Base-by-base conservation (phyloP, 2,113 vertebrate species). In the Chlorocebus sabaeus region DNA sequence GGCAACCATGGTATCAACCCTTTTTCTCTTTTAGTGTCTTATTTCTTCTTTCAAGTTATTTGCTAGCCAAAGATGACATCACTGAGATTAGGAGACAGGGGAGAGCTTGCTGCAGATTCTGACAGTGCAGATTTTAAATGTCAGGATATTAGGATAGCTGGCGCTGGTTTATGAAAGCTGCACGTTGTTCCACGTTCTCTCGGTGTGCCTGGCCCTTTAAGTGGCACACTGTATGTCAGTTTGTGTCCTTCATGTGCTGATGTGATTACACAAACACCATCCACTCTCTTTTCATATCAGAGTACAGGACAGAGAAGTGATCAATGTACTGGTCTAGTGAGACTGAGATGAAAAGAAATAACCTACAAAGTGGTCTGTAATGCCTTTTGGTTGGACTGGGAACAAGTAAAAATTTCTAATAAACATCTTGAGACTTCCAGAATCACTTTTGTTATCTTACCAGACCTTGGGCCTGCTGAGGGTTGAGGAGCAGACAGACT, bases 11-110 rank as follows among this genome's bases (percentile, higher is more conserved):
- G 68, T 73, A 78, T 97, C 97, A 87, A 1, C 72, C 80, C 59
- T 95, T 81, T 97, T 98, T 98, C 98, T 98, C 98, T 98, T 98
- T 89, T 96, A 95, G 97, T 98, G 98, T 98, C 97, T 97, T 97
- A 83, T 89, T 98, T 96, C 76, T 95, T 98, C 96, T 97, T 97
- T 97, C 82, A 97, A 96, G 98, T 64, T 64, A 97, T 98, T 97
- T 97, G 97, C 98, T 99, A 98, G 98, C 98, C 98, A 99, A 99
- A 99, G 98, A 98, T 86, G 93, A 90, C 96, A 48, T 90, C 94
- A 32, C 57, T 40, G 80, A 83, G 87, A 30, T 68, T 9, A 75
- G 82, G 93, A 83, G 83, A 57, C 50, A 55, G 95, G 94, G 81
- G 78, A 30, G 25, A 30, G 25, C 57, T 45, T 32, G 89, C 97